Percentiles rank a stretch among this genome's conserved stretches.
Conservation (phyloP, 2,113 vertebrate genomes). For the Rhinoptilus africanus region DNA sequence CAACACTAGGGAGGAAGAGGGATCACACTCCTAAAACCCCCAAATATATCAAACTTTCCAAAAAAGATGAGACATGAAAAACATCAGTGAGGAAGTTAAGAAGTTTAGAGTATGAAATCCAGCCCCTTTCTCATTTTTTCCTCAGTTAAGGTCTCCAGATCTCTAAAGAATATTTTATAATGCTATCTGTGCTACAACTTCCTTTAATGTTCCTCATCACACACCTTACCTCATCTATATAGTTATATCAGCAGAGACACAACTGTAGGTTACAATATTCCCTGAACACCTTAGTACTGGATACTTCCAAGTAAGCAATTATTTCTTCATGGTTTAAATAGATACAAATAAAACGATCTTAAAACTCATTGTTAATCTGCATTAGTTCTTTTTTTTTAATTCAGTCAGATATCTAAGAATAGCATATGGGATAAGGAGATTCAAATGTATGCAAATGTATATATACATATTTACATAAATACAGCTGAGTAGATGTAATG, state of each 20-base stretch:
- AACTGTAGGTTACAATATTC: background rate
- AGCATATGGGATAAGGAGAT: background rate
- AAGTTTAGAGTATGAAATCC: background rate
- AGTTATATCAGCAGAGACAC: background rate
- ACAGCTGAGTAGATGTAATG: background rate
- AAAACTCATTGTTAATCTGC: background rate
- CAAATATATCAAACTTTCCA: background rate
- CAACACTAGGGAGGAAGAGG: background rate
- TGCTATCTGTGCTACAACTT: background rate
- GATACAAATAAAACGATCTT: background rate
- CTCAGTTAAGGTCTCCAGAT: background rate
- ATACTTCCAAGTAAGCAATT: background rate
- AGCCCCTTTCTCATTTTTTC: background rate
- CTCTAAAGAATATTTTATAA: background rate
- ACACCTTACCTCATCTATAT: background rate
- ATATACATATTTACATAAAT: conserved; percentile 12
- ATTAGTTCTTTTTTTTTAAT: background rate
- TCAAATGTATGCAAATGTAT: conserved; percentile 29
- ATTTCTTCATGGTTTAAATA: background rate
- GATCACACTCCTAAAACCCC: background rate
- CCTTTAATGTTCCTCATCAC: background rate
- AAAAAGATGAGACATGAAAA: background rate
- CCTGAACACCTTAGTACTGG: background rate
- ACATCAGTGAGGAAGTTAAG: background rate
- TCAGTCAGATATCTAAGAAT: background rate